Evolutionary conservation across 2,797 vertebrate species (phyloP), one percentile per base, ranked within the genome.

Genomic region (Thunnus albacares): DNA sequence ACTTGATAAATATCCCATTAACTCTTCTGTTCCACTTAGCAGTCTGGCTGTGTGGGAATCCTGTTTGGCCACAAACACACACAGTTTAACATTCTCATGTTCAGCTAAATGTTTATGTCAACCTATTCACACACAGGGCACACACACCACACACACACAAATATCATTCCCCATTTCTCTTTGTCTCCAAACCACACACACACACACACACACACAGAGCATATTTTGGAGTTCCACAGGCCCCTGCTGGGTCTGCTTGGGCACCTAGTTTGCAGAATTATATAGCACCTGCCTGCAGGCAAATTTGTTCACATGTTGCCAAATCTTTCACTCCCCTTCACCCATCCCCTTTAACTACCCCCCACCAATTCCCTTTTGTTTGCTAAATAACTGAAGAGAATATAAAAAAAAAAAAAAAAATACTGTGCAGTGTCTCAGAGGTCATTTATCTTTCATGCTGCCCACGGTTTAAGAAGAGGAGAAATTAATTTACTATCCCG

Each of bases 1-100:
- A 57, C 73, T 90, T 93, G 90, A 95, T 94, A 95, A 92, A 93
- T 94, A 90, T 87, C 86, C 92, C 85, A 93, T 93, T 94, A 93
- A 91, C 71, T 92, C 84, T 77, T 87, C 69, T 87, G 87, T 89
- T 92, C 89, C 84, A 85, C 92, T 93, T 89, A 80, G 88, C 61
- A 77, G 86, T 72, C 77, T 68, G 71, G 75, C 80, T 89, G 59
- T 84, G 82, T 83, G 90, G 90, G 90, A 90, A 67, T 88, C 41
- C 59, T 35, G 63, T 81, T 67, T 66, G 67, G 52, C 63, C 77
- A 49, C 83, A 67, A 65, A 67, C 63, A 74, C 53, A 78, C 56
- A 56, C 73, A 55, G 41, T 43, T 43, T 43, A 81, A 84, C 73
- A 51, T 35, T n/a, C 26, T 77, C 26, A 17, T 77, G 62, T 73